Conservation (phyloP, 2,888 invertebrate genomes). For the Philhelius pedissequus region DNA sequence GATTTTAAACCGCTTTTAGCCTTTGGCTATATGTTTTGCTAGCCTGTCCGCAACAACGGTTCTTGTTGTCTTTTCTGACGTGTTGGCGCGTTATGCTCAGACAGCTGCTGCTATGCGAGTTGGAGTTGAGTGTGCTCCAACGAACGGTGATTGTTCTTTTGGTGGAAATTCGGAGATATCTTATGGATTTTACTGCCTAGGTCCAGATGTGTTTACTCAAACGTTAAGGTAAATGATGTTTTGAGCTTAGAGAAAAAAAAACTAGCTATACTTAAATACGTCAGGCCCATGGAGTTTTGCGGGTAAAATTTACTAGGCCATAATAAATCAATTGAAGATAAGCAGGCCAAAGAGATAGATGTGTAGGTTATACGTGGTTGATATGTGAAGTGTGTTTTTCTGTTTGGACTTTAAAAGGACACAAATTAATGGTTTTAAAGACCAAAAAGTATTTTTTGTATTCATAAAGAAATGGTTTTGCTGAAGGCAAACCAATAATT, state of each 20-base stretch:
- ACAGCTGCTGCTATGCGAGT: not conserved
- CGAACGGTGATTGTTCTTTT: slow-evolving; percentile 53
- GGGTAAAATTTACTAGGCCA: slow-evolving; percentile 45
- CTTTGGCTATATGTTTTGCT: not conserved
- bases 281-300: slow-evolving; percentile 24
- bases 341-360: slow-evolving; percentile 49
- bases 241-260: slow-evolving; percentile 36
- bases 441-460: too few species aligned
- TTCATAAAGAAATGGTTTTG: too few species aligned
- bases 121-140: not conserved
- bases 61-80: slow-evolving; percentile 64
- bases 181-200: slow-evolving; percentile 61
- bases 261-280: slow-evolving; percentile 23
- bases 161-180: slow-evolving; percentile 54
- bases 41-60: not conserved
- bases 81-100: slow-evolving; percentile 25
- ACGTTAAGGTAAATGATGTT: slow-evolving; percentile 67
- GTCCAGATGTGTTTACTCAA: slow-evolving; percentile 40
- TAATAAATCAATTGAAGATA: slow-evolving; percentile 64
- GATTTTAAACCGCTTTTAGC: slow-evolving; percentile 63
- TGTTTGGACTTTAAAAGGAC: not conserved
- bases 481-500: too few species aligned
- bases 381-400: slow-evolving; percentile 2
- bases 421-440: too few species aligned
- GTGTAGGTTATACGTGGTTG: slow-evolving; percentile 28